phyloP scores from a whole-genome alignment of 2,888 invertebrate genomes.

The Nephrotoma flavescens region DNA sequence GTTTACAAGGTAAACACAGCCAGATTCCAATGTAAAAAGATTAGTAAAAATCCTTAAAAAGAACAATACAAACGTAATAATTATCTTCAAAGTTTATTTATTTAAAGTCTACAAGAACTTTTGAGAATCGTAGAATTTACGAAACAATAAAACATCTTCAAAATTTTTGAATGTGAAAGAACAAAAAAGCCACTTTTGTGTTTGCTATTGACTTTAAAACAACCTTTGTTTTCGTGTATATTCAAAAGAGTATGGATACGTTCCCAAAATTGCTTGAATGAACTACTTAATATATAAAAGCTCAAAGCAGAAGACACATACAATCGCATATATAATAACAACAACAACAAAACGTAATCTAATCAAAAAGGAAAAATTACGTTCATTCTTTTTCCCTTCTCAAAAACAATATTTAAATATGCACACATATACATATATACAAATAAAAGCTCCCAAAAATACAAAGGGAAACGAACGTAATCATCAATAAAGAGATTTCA shows the following conservation, averaged over 20 bases:
- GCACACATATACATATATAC: not conserved
- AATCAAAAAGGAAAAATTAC: not conserved
- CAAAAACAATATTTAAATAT: not conserved
- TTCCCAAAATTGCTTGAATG: not conserved
- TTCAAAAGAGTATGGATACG: not conserved
- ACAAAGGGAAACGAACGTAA: not conserved
- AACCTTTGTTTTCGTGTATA: not conserved
- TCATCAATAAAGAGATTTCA: not conserved
- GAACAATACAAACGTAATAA: too few relatives aligned
- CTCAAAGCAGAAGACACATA: not conserved
- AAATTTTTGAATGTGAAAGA: not conserved
- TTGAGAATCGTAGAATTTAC: not conserved
- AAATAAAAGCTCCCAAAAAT: not conserved
- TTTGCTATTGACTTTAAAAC: not conserved
- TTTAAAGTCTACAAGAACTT: too few relatives aligned
- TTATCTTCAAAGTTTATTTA: too few relatives aligned
- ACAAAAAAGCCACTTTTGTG: not conserved
- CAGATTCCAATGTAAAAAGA: too few relatives aligned
- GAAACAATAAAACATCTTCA: not conserved
- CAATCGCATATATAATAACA: not conserved
- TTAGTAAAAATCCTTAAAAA: too few relatives aligned
- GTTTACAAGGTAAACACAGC: too few relatives aligned
- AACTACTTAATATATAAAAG: not conserved
- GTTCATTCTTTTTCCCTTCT: not conserved
- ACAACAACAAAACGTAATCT: not conserved